Conservation (phyloP, 2,888 invertebrate species). For the Keiferia lycopersicella region DNA sequence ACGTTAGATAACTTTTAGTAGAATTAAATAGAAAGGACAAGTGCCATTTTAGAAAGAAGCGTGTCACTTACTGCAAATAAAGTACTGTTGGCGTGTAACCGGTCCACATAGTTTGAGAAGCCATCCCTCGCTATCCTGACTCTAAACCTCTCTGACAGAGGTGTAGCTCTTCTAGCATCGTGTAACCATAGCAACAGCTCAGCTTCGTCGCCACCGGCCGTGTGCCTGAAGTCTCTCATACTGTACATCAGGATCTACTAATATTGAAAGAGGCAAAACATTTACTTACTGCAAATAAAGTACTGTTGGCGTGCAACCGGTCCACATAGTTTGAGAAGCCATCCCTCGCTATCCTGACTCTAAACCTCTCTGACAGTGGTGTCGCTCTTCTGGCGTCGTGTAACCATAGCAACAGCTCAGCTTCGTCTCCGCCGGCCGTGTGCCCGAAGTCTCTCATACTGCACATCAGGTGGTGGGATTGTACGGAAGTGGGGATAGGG, state of each 20-base stretch:
- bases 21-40: too few relatives aligned
- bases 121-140: slow-evolving; percentile 94
- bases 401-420: slow-evolving; percentile 92
- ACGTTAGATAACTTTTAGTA: too few relatives aligned
- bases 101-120: slow-evolving; percentile 93
- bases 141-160: slow-evolving; percentile 93
- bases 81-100: slow-evolving; percentile 92
- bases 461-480: slow-evolving; percentile 86
- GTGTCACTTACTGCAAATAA: slow-evolving; percentile 90
- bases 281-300: slow-evolving; percentile 88
- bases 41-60: too few relatives aligned
- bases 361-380: slow-evolving; percentile 93
- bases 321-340: slow-evolving; percentile 95
- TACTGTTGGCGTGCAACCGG: slow-evolving; percentile 92
- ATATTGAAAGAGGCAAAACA: too few relatives aligned
- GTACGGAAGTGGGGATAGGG: slow-evolving; percentile 52
- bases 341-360: slow-evolving; percentile 93
- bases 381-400: slow-evolving; percentile 90
- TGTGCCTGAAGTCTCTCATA: slow-evolving; percentile 85
- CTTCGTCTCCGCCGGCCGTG: slow-evolving; percentile 93
- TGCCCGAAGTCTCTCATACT: slow-evolving; percentile 86
- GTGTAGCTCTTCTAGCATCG: slow-evolving; percentile 88
- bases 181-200: slow-evolving; percentile 94
- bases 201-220: slow-evolving; percentile 93
- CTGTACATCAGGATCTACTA: slow-evolving; percentile 91